A percentile compares a stretch with the other conserved stretches of the same genome.
Conservation (phyloP, 2,888 invertebrate genomes). For the Agriopis leucophaearia region DNA sequence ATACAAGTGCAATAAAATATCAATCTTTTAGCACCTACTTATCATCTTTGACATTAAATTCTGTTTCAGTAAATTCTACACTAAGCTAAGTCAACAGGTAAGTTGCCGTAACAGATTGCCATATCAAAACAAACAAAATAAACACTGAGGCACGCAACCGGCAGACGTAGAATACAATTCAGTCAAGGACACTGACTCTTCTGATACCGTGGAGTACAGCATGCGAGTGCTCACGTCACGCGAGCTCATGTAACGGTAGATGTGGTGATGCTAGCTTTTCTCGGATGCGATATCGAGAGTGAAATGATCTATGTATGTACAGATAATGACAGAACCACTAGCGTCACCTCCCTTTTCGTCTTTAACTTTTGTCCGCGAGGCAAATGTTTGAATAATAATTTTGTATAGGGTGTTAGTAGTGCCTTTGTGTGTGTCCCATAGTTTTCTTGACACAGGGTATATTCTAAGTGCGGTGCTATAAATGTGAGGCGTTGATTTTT, state of each 20-base stretch:
- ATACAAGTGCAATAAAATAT: too few species aligned
- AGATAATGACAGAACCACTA: conserved; percentile 10
- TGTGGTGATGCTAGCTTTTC: conserved; percentile 31
- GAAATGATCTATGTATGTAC: conserved; percentile 48
- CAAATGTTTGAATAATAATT: too few species aligned
- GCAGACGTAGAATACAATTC: conserved; percentile 36
- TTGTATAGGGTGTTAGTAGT: too few species aligned
- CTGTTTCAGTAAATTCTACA: neutral
- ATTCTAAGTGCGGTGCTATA: too few species aligned
- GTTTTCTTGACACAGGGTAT: neutral
- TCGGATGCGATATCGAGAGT: conserved; percentile 53
- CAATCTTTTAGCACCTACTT: too few species aligned
- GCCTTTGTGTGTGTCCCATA: too few species aligned
- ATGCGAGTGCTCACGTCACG: conserved; percentile 34
- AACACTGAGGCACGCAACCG: conserved; percentile 30
- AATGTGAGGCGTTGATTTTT: too few species aligned
- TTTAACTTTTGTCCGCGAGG: too few species aligned
- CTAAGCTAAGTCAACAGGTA: conserved; percentile 6
- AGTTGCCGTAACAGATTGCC: conserved; percentile 14
- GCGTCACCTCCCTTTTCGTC: too few species aligned
- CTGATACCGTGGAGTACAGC: conserved; percentile 30
- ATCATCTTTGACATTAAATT: too few species aligned
- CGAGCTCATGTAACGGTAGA: conserved; percentile 45
- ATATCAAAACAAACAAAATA: conserved; percentile 28
- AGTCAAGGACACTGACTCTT: conserved; percentile 46